A percentile compares a stretch with the other conserved stretches of the same genome.
These are phyloP conservation scores for Epinotia nisella DNA, from an alignment of 2,888 invertebrate species.

Conservation along the genomic window DNA sequence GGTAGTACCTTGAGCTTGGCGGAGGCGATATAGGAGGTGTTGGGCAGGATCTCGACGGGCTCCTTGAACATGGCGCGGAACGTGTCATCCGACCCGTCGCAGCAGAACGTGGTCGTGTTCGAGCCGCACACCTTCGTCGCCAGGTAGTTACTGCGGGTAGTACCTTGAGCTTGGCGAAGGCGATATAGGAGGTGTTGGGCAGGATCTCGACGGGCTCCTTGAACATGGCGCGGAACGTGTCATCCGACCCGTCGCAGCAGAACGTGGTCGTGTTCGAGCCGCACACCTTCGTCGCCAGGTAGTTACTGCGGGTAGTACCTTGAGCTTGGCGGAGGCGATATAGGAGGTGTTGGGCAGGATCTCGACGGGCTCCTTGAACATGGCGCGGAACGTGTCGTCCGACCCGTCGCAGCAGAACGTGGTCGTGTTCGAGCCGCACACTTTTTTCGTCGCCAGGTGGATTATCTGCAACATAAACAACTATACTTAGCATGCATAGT, in stretches of 20 bases:
- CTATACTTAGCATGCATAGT: neutral
- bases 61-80: too few relatives aligned
- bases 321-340: constrained; percentile 92
- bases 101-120: too few relatives aligned
- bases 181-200: constrained; percentile 82
- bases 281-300: too few relatives aligned
- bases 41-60: neutral
- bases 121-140: too few relatives aligned
- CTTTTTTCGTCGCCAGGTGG: constrained; percentile 89
- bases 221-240: constrained; percentile 92
- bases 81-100: too few relatives aligned
- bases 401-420: constrained; percentile 92
- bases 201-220: constrained; percentile 89
- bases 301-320: too few relatives aligned
- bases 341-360: constrained; percentile 91
- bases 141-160: too few relatives aligned
- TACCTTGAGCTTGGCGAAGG: constrained; percentile 91
- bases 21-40: constrained; percentile 60
- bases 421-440: constrained; percentile 90
- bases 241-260: constrained; percentile 90
- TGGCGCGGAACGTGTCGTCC: constrained; percentile 90
- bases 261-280: too few relatives aligned
- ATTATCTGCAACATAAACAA: constrained; percentile 84
- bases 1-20: neutral
- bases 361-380: constrained; percentile 94